These are phyloP conservation scores for Rhagonycha fulva DNA, from an alignment of 2,888 invertebrate species.

Conservation along the genomic window DNA sequence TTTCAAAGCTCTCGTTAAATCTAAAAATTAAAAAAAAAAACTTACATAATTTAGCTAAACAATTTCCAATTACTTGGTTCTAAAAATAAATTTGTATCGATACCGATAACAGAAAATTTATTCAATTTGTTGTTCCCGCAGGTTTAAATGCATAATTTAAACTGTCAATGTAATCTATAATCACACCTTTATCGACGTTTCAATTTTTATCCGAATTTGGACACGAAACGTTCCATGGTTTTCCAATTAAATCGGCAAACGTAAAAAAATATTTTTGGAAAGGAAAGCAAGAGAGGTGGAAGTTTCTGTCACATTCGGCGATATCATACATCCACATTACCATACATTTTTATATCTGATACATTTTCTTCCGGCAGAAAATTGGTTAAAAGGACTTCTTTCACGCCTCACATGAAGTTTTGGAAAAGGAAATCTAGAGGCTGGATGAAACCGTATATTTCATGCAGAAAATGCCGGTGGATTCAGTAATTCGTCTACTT, in stretches of 20 bases:
- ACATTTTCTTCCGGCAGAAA: neutral
- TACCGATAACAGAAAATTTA: neutral
- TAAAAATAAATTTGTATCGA: neutral
- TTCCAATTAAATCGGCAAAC: neutral
- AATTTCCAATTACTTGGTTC: neutral
- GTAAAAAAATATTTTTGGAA: neutral
- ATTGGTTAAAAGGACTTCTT: neutral
- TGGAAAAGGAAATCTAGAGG: neutral
- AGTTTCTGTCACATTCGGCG: neutral
- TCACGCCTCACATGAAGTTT: neutral
- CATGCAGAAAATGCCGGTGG: neutral
- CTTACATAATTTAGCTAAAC: neutral
- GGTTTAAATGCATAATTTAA: neutral
- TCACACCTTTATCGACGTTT: neutral
- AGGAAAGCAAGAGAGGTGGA: neutral
- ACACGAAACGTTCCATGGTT: neutral
- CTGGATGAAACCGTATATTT: neutral
- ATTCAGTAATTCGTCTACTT: neutral
- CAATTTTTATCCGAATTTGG: neutral
- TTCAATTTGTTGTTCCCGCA: neutral
- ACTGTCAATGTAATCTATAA: neutral
- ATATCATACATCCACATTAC: neutral
- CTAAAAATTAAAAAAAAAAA: neutral
- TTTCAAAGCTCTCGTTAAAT: too few relatives aligned
- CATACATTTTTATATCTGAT: neutral